A percentile compares a stretch with the other conserved stretches of the same genome.
Evolutionary conservation across 2,888 invertebrate species (phyloP).

Genomic region (Torymus texanus): DNA sequence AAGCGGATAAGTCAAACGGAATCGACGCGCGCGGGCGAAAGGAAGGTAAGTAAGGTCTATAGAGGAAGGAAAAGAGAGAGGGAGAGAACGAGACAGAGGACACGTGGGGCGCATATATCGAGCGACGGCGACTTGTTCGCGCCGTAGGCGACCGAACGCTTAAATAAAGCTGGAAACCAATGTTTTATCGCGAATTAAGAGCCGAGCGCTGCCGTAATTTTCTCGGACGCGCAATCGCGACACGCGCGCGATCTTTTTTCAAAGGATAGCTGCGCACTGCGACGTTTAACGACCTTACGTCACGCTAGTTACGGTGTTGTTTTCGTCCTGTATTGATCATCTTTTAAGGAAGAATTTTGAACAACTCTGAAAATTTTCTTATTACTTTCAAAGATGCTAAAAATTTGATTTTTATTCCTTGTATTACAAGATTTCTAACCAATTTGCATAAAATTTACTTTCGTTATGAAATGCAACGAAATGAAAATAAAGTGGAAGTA

Average conservation of each 20-base stretch:
- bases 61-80: conserved; percentile 29
- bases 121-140: conserved; percentile 63
- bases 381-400: no score
- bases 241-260: no score
- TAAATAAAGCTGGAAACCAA: conserved; percentile 64
- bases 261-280: not conserved
- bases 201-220: not conserved
- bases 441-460: no score
- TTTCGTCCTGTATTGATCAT: not conserved
- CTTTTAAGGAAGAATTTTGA: not conserved
- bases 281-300: conserved; percentile 18
- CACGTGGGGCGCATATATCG: conserved; percentile 3
- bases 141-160: conserved; percentile 61
- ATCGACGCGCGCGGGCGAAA: conserved; percentile 38
- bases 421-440: no score
- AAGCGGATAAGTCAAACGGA: conserved; percentile 54
- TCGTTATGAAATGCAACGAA: no score
- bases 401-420: no score
- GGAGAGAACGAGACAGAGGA: conserved; percentile 40
- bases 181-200: conserved; percentile 70
- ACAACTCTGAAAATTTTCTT: not conserved
- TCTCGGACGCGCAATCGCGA: not conserved
- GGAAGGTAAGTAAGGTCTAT: conserved; percentile 10
- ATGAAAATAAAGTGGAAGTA: no score
- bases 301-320: conserved; percentile 20